A percentile compares a stretch with the other conserved stretches of the same genome.
These are phyloP conservation scores for Diarsia rubi DNA, from an alignment of 2,888 invertebrate species.

Conservation along the genomic window DNA sequence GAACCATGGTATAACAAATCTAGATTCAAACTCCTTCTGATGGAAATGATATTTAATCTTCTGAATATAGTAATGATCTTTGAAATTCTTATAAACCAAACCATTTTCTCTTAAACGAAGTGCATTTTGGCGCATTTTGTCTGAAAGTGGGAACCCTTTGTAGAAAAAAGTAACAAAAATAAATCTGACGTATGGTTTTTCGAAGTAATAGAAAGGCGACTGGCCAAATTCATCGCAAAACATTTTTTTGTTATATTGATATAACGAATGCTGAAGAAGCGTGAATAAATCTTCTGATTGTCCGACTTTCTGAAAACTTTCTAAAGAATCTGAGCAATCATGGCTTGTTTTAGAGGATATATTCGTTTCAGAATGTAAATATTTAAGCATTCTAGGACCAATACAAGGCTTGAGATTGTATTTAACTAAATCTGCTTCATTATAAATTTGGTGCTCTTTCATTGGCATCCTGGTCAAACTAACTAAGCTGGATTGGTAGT, in stretches of 20 bases:
- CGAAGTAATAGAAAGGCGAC: conserved; percentile 38
- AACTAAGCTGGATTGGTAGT: conserved; percentile 68
- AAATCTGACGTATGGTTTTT: conserved; percentile 30
- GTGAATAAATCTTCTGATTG: conserved; percentile 26
- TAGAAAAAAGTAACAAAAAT: conserved; percentile 52
- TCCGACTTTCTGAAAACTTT: conserved; percentile 31
- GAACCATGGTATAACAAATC: conserved; percentile 55
- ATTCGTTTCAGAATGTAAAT: conserved; percentile 39
- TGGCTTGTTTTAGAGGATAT: conserved; percentile 53
- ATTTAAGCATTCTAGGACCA: background rate
- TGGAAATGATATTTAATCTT: conserved; percentile 35
- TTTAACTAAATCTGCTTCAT: conserved; percentile 47
- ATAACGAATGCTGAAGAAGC: conserved; percentile 6
- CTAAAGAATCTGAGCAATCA: conserved; percentile 8
- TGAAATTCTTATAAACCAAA: conserved; percentile 38
- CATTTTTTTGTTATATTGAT: conserved; percentile 12
- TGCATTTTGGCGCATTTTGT: conserved; percentile 37
- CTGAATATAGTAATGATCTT: conserved; percentile 29
- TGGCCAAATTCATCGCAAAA: conserved; percentile 45
- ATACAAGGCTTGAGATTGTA: conserved; percentile 44
- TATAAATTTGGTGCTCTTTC: conserved; percentile 57
- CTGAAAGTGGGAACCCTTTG: conserved; percentile 59
- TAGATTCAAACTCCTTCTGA: conserved; percentile 17
- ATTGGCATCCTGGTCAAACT: conserved; percentile 67
- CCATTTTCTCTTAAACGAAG: conserved; percentile 58